Conservation (phyloP, 2,888 invertebrate genomes). For the Sarcophaga variegata region DNA sequence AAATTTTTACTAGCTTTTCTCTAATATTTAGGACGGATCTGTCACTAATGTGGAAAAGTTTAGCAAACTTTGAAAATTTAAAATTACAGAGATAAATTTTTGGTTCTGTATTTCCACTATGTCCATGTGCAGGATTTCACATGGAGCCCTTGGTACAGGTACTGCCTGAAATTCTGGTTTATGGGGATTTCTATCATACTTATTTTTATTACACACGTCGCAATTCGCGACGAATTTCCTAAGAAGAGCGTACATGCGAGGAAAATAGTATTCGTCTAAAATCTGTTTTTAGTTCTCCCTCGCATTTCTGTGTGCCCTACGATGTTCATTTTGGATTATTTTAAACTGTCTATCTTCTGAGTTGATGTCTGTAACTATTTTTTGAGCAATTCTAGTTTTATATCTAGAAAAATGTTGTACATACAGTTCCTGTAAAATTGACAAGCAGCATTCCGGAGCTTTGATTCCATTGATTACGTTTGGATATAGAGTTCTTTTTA, state of each 20-base stretch:
- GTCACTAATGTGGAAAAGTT: conserved; percentile 62
- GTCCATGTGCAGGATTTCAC: not conserved
- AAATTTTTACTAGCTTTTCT: conserved; percentile 54
- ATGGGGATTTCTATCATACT: conserved; percentile 37
- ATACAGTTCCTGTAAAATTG: not conserved
- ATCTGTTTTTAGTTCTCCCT: conserved; percentile 38
- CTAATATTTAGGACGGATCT: conserved; percentile 54
- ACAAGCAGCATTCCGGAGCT: not conserved
- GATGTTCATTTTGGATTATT: conserved; percentile 37
- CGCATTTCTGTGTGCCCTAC: conserved; percentile 31
- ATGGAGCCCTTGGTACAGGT: conserved; percentile 12
- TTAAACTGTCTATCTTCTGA: too few species aligned
- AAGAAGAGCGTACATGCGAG: not conserved
- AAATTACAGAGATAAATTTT: conserved; percentile 53
- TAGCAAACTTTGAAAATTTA: conserved; percentile 63
- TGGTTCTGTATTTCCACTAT: conserved; percentile 45
- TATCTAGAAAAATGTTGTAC: not conserved
- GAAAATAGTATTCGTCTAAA: conserved; percentile 46
- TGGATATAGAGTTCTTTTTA: conserved; percentile 33
- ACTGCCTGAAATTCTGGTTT: conserved; percentile 21
- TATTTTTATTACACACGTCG: not conserved
- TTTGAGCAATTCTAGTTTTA: too few species aligned
- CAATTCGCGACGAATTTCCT: not conserved
- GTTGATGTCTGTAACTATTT: too few species aligned
- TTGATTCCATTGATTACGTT: conserved; percentile 50